Conservation (phyloP, 1,140 invertebrate species). For the Neodiprion lecontei region DNA sequence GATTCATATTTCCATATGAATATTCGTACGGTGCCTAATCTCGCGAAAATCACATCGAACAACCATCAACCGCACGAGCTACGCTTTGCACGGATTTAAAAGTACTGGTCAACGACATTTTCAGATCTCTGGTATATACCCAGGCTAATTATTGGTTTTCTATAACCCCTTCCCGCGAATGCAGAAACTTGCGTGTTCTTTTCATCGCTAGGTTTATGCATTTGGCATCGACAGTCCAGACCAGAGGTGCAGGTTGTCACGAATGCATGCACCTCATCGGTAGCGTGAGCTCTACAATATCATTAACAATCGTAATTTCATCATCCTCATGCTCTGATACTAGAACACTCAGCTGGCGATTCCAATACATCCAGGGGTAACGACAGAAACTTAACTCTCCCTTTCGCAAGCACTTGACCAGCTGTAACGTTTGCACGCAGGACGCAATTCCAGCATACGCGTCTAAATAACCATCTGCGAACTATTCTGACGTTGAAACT, state of each 20-base stretch:
- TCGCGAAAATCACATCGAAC: not conserved
- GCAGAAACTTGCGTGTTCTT: not conserved
- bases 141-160: not conserved
- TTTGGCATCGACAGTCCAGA: not conserved
- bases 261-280: not conserved
- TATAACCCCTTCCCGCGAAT: not conserved
- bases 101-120: not conserved
- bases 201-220: not conserved
- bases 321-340: not conserved
- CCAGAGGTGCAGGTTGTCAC: slow-evolving; percentile 1
- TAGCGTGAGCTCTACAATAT: not conserved
- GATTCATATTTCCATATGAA: no score
- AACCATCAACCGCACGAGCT: not conserved
- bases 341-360: not conserved
- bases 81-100: not conserved
- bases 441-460: no score
- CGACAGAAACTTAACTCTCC: not conserved
- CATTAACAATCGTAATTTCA: not conserved
- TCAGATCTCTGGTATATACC: slow-evolving; percentile 3
- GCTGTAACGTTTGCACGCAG: not conserved
- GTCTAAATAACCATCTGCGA: no score
- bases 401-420: slow-evolving; percentile 5
- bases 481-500: no score
- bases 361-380: not conserved
- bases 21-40: not conserved